phyloP scores from a whole-genome alignment of 2,888 invertebrate species.

The Ophion slaviceki region DNA sequence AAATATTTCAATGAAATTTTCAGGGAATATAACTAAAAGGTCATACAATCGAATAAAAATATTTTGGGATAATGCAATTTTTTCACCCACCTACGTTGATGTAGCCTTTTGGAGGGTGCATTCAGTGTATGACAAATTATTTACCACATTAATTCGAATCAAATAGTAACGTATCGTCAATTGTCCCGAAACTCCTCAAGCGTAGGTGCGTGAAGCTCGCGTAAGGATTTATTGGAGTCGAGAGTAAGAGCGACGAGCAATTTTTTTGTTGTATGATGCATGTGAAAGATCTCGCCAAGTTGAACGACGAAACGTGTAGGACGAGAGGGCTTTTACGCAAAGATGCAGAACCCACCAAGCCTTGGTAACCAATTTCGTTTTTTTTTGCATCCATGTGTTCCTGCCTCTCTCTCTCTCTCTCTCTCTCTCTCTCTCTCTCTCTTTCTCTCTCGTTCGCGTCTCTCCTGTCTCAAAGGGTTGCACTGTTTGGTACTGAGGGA shows the following conservation, averaged over 20 bases:
- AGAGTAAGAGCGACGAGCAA: conserved; percentile 38
- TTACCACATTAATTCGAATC: too few relatives aligned
- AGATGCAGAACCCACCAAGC: conserved; percentile 64
- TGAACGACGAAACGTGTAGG: conserved; percentile 55
- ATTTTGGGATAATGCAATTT: too few relatives aligned
- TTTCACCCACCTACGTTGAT: too few relatives aligned
- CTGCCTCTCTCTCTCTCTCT: conserved; percentile 57
- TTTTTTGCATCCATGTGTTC: conserved; percentile 56
- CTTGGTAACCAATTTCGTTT: conserved; percentile 53
- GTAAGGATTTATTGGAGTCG: conserved; percentile 47
- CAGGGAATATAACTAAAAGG: too few relatives aligned
- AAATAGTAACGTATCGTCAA: too few relatives aligned
- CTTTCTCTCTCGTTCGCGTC: conserved; percentile 50
- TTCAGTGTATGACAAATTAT: too few relatives aligned
- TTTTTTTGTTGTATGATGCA: conserved; percentile 38
- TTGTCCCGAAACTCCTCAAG: neutral
- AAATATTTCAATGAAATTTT: too few relatives aligned
- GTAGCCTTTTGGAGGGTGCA: too few relatives aligned
- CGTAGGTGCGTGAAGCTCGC: conserved; percentile 51
- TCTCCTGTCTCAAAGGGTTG: conserved; percentile 70
- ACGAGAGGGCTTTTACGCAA: conserved; percentile 52
- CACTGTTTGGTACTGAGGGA: conserved; percentile 58
- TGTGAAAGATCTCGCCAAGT: conserved; percentile 49
- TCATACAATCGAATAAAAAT: too few relatives aligned
- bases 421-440: conserved; percentile 41